Conservation (phyloP, 2,113 vertebrate species). For the Poecilia latipinna region DNA sequence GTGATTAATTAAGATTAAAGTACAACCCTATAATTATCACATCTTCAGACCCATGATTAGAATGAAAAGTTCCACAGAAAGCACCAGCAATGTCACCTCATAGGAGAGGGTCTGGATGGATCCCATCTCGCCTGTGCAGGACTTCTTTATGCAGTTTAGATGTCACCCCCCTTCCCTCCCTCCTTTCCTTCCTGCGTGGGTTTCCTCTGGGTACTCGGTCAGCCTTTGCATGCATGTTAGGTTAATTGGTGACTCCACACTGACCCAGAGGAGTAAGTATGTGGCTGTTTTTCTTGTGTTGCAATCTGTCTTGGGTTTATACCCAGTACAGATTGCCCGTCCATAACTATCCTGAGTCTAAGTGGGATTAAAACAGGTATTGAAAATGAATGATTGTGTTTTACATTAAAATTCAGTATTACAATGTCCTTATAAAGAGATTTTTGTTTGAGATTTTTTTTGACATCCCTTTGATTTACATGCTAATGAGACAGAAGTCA, state of each 20-base stretch:
- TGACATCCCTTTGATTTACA: too few species aligned
- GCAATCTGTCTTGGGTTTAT: background rate
- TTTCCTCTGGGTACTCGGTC: background rate
- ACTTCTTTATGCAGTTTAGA: background rate
- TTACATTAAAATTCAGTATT: background rate
- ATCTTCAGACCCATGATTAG: background rate
- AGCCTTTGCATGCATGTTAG: background rate
- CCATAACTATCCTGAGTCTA: background rate
- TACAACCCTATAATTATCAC: background rate
- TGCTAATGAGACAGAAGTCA: too few species aligned
- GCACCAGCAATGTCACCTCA: background rate
- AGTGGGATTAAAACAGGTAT: background rate
- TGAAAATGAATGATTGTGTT: background rate
- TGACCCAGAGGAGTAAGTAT: background rate
- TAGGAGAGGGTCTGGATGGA: background rate
- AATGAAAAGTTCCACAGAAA: background rate
- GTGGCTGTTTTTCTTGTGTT: background rate
- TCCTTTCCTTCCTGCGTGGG: background rate
- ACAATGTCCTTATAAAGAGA: background rate
- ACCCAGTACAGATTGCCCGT: background rate
- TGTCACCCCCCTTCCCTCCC: too few species aligned
- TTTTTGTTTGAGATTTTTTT: background rate
- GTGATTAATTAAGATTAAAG: background rate
- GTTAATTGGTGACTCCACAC: background rate
- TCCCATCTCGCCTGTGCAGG: background rate